Conservation (phyloP, 2,888 invertebrate species). For the Pyralis farinalis region DNA sequence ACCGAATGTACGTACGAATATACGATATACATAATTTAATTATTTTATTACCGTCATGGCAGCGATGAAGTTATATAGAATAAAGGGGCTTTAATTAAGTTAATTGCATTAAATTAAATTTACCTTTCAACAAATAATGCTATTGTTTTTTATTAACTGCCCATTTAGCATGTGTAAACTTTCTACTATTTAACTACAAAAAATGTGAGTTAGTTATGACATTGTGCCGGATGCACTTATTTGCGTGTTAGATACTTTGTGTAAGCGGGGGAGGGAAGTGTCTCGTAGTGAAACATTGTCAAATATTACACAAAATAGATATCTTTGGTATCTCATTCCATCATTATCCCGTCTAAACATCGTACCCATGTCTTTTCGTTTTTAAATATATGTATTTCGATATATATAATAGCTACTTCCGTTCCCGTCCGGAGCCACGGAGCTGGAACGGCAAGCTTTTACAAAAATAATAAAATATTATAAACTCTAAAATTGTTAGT, state of each 20-base stretch:
- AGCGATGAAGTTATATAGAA: no score
- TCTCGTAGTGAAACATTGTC: background rate
- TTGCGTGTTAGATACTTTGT: background rate
- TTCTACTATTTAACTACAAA: no score
- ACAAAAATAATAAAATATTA: conserved; percentile 46
- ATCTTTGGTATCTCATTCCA: conserved; percentile 29
- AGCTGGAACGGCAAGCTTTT: conserved; percentile 36
- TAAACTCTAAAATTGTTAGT: conserved; percentile 3
- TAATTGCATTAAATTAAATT: no score
- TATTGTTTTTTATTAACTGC: no score
- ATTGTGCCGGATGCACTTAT: conserved; percentile 1
- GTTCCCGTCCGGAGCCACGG: conserved; percentile 51
- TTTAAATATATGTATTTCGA: conserved; percentile 25
- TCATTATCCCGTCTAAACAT: conserved; percentile 5
- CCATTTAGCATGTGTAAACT: no score
- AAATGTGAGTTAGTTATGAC: no score
- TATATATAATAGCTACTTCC: conserved; percentile 34
- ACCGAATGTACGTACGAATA: no score
- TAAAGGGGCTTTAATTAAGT: no score
- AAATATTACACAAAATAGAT: background rate
- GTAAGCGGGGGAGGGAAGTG: background rate
- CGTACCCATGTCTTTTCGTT: conserved; percentile 13
- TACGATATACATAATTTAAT: no score
- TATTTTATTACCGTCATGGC: no score
- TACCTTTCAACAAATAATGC: no score